phyloP scores from a whole-genome alignment of 2,797 vertebrate genomes.

The Natrix natrix region DNA sequence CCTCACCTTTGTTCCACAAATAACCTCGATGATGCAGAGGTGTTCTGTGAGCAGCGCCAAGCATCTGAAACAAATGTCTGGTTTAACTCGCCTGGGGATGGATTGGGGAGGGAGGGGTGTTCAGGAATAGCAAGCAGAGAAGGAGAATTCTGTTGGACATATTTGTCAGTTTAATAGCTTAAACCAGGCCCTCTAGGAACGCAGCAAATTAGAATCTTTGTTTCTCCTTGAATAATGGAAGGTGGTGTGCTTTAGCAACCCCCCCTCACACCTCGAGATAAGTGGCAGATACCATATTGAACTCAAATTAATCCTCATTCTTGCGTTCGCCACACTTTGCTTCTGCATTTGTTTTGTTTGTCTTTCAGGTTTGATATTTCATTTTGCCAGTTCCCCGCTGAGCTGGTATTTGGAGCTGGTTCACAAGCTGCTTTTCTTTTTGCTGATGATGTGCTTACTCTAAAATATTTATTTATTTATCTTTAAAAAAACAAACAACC shows the following conservation, averaged over 20 bases:
- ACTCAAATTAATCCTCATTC: constrained; percentile 8
- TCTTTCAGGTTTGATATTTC: constrained; percentile 18
- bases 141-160: background rate
- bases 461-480: constrained; percentile 3
- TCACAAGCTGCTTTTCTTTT: background rate
- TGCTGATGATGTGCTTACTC: background rate
- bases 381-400: constrained; percentile 39
- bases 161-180: background rate
- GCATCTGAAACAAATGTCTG: background rate
- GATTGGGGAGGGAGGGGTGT: background rate
- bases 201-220: background rate
- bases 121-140: background rate
- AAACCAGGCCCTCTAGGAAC: background rate
- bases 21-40: background rate
- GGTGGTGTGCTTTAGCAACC: background rate
- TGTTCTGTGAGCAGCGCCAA: background rate
- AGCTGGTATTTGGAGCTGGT: constrained; percentile 66
- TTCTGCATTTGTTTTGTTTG: constrained; percentile 15
- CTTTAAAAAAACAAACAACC: background rate
- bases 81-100: background rate
- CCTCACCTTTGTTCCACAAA: background rate
- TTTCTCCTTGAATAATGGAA: background rate
- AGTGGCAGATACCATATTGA: background rate
- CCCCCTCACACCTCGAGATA: background rate
- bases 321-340: background rate